phyloP scores from a whole-genome alignment of 2,113 vertebrate genomes.

The Lepisosteus osseus region DNA sequence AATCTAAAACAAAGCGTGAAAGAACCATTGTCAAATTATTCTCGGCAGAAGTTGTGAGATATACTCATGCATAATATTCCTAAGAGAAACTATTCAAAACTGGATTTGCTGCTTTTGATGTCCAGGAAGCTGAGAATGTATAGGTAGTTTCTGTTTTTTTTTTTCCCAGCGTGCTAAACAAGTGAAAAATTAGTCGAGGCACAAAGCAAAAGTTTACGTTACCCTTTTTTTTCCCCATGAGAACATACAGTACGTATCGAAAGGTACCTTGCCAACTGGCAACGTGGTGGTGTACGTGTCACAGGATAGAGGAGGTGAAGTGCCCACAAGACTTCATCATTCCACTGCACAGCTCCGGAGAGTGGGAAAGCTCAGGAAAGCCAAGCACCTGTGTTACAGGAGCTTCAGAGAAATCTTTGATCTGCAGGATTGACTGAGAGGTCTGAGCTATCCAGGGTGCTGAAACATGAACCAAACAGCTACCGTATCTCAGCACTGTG shows the following conservation, averaged over 20 bases:
- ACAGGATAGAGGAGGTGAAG: slow-evolving; percentile 11
- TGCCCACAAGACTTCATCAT: background rate
- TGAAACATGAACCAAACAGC: slow-evolving; percentile 61
- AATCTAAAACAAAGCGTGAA: no score
- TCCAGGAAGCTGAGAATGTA: background rate
- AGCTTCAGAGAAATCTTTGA: no score
- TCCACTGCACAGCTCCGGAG: background rate
- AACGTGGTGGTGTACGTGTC: slow-evolving; percentile 2
- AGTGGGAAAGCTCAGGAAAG: no score
- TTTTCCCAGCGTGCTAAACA: background rate
- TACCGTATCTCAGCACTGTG: slow-evolving; percentile 41
- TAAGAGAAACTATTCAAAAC: no score
- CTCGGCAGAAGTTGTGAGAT: no score
- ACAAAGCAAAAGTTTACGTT: background rate
- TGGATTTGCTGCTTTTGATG: background rate
- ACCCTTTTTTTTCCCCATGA: background rate
- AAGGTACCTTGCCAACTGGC: background rate
- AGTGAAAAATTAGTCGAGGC: background rate
- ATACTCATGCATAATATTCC: no score
- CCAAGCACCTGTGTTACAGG: no score
- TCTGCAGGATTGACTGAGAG: no score
- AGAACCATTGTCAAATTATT: no score
- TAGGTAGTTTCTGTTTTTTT: background rate
- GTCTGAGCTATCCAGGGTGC: slow-evolving; percentile 34
- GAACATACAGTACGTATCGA: background rate